Evolutionary conservation across 2,113 vertebrate genomes (phyloP), one percentile per base, ranked within the genome.

Genomic region (Pygoscelis antarcticus): DNA sequence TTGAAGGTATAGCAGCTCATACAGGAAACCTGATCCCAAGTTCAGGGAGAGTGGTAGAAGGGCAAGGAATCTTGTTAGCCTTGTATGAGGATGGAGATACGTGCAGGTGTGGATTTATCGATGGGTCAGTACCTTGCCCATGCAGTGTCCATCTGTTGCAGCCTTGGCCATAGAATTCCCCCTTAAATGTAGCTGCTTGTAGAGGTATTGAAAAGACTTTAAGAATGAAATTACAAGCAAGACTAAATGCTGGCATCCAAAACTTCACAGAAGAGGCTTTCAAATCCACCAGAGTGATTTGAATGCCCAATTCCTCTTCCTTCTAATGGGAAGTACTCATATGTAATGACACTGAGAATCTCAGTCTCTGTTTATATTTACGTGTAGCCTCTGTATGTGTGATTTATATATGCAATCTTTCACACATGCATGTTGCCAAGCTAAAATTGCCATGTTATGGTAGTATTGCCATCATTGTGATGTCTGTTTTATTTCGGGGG

Each of bases 371-470:
- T 38, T 83, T 75, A 32, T 29, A 27, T 54, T 85, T 68, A 32
- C 0, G 0, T 46, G 25, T 32, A 71, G 27, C 38, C 36, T 70
- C 21, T 90, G 1, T 42, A 1, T 8, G 11, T 68, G 57, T 68
- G 40, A 38, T 15, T 51, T 47, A 8, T 6, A 19, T 8, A 12
- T 19, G 26, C 29, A 44, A 0, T 87, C 38, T 79, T 75, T 57
- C 44, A 64, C n/a, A 21, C 3, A 0, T 42, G 60, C 27, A 13
- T 27, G 16, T 47, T 79, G 71, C 66, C 44, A 82, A 61, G 49
- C 44, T 88, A 57, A 62, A 90, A 54, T 36, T 52, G 20, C 25
- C 21, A 5, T 25, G 5, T 64, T 68, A 40, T 1, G 0, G n/a
- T 47, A 72, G 49, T 69, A 26, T 22, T 92, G 16, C 32, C 16